These are phyloP conservation scores for Heterodera schachtii DNA, from an alignment of 1,140 invertebrate species.

Conservation along the genomic window DNA sequence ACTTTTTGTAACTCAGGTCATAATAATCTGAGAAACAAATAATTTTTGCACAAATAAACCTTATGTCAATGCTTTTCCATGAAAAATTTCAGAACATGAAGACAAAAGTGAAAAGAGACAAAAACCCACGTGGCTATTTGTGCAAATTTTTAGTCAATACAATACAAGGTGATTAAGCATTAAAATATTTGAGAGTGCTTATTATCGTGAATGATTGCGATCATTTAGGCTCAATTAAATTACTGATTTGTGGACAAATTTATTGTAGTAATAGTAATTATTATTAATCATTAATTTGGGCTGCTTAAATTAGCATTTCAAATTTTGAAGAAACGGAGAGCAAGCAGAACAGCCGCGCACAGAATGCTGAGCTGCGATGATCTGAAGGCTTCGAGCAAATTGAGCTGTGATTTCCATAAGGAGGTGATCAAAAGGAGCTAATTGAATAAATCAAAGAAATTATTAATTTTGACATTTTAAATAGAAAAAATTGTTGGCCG, in stretches of 20 bases:
- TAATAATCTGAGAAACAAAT: too few species aligned
- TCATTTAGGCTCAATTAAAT: neutral
- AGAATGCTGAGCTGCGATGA: conserved; percentile 38
- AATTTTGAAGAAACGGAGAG: conserved; percentile 9
- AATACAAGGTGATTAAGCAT: too few species aligned
- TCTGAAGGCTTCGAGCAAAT: conserved; percentile 2
- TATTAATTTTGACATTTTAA: neutral
- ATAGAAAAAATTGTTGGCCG: conserved; percentile 36
- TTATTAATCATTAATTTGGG: too few species aligned
- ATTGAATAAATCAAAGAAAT: neutral
- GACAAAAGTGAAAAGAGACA: too few species aligned
- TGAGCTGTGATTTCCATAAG: conserved; percentile 35
- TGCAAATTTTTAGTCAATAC: too few species aligned
- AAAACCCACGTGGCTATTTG: too few species aligned
- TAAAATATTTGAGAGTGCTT: too few species aligned
- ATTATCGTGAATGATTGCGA: too few species aligned
- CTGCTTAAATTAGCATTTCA: neutral
- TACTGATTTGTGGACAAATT: neutral
- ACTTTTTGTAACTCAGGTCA: too few species aligned
- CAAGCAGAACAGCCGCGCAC: conserved; percentile 14
- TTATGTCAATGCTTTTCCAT: too few species aligned
- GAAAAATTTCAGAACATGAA: too few species aligned
- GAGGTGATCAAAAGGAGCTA: conserved; percentile 27
- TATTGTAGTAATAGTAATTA: neutral
- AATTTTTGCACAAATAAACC: too few species aligned